Evolutionary conservation across 2,797 vertebrate genomes (phyloP).

Genomic region (Glyptemys insculpta): DNA sequence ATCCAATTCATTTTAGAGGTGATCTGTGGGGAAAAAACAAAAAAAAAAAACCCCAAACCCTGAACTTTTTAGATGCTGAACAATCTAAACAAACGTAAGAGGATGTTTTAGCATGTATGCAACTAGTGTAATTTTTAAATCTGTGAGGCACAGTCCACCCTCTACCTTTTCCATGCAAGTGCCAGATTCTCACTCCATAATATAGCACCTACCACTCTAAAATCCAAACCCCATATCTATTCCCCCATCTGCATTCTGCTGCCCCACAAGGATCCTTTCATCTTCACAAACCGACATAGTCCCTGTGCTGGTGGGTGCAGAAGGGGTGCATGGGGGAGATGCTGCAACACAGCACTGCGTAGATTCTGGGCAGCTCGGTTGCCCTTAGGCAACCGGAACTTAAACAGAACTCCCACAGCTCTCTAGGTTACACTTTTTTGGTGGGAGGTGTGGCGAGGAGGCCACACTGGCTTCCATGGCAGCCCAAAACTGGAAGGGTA

Average conservation of each 20-base stretch:
- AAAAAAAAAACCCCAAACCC: not conserved
- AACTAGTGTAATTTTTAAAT: not conserved
- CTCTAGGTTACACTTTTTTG: not conserved
- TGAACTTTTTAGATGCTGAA: not conserved
- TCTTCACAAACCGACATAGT: not conserved
- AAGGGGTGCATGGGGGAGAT: too few species aligned
- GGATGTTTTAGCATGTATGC: not conserved
- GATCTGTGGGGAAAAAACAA: not conserved
- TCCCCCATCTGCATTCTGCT: not conserved
- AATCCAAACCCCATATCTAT: not conserved
- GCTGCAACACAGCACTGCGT: not conserved
- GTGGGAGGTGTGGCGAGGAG: not conserved
- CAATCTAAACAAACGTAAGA: too few species aligned
- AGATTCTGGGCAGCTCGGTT: not conserved
- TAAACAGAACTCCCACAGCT: not conserved
- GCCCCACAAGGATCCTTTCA: not conserved
- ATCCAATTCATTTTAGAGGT: not conserved
- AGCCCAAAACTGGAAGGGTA: not conserved
- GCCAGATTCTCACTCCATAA: not conserved
- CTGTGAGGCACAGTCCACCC: not conserved
- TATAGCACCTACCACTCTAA: not conserved
- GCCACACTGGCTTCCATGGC: fast-evolving
- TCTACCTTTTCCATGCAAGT: not conserved
- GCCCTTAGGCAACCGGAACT: not conserved
- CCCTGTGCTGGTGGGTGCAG: too few species aligned